Percentiles rank a stretch among this genome's conserved stretches.
Conservation (phyloP, 2,888 invertebrate species). For the Hemaris fuciformis region DNA sequence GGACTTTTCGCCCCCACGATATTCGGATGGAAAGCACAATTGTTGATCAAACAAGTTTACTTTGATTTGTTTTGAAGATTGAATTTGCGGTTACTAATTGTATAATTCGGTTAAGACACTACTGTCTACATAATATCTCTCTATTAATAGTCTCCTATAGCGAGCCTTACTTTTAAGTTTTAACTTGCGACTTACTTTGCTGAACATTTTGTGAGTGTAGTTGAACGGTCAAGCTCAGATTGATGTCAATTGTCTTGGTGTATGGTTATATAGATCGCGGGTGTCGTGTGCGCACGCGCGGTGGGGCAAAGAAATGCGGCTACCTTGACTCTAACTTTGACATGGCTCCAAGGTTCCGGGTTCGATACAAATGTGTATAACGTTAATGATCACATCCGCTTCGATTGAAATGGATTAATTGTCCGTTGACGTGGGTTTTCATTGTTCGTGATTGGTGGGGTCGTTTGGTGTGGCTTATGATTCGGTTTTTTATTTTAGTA, state of each 20-base stretch:
- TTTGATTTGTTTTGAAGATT: too few species aligned
- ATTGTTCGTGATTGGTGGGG: constrained; percentile 4
- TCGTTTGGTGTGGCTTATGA: too few species aligned
- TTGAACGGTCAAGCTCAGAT: constrained; percentile 31
- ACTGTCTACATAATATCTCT: too few species aligned
- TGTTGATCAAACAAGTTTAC: too few species aligned
- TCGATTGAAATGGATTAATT: constrained; percentile 15
- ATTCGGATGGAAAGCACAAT: too few species aligned
- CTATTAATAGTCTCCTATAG: too few species aligned
- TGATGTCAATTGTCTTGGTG: constrained; percentile 47
- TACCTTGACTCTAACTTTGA: constrained; percentile 42
- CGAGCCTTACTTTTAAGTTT: background rate
- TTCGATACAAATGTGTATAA: constrained; percentile 11
- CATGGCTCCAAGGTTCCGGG: constrained; percentile 27
- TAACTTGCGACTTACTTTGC: constrained; percentile 67
- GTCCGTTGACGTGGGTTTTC: constrained; percentile 10
- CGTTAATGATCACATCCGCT: constrained; percentile 38
- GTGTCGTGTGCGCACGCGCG: constrained; percentile 18
- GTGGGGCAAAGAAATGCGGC: constrained; percentile 36
- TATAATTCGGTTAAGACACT: too few species aligned
- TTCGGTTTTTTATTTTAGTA: too few species aligned
- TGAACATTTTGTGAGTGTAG: constrained; percentile 50
- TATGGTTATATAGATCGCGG: constrained; percentile 36
- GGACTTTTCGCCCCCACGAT: too few species aligned
- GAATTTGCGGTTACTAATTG: too few species aligned